Evolutionary conservation across 2,113 vertebrate species (phyloP), one percentile per base, ranked within the genome.

Genomic region (Plectropomus leopardus): DNA sequence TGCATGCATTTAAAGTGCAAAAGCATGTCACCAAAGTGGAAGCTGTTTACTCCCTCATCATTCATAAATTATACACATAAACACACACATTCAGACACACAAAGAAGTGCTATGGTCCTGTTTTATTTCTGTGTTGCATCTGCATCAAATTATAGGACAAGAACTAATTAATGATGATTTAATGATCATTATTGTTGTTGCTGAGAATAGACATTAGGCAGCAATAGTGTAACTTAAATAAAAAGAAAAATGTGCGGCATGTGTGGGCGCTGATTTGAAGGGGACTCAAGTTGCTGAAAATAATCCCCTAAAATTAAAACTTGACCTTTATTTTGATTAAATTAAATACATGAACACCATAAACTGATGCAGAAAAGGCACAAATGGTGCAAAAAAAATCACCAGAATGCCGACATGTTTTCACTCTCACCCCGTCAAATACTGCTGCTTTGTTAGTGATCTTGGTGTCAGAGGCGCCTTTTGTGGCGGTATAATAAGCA

Each of bases 21-120:
- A 98, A 98, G 92, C 96, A 95, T 98, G 97, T 98, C 94, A 89
- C 94, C 94, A 93, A 96, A 96, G 93, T 94, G 95, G 89, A 92
- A 93, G 94, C 96, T 96, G 96, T 97, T 96, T 96, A 96, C 96
- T 94, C 94, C 95, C 92, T 92, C 95, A 89, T 82, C 92, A 92
- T 90, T 95, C 95, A 96, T 96, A 92, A 61, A 76, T 95, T 93
- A 96, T 95, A 94, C 95, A 94, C 89, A 88, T 4, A 65, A 55
- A 77, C 79, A 83, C 64, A 61, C 54, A 75, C 66, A 47, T 48
- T 24, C 36, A 54, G 88, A 73, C 26, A 73, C 47, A 51, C 32
- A 53, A 24, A 24, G 23, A 69, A 36, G 34, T 17, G 45, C 14
- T 1, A 3, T 3, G 6, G 7, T 0, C 63, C 16, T 40, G 51